Percentiles rank a stretch among this genome's conserved stretches.
Conservation (phyloP, 2,888 invertebrate species). For the Dioctria rufipes region DNA sequence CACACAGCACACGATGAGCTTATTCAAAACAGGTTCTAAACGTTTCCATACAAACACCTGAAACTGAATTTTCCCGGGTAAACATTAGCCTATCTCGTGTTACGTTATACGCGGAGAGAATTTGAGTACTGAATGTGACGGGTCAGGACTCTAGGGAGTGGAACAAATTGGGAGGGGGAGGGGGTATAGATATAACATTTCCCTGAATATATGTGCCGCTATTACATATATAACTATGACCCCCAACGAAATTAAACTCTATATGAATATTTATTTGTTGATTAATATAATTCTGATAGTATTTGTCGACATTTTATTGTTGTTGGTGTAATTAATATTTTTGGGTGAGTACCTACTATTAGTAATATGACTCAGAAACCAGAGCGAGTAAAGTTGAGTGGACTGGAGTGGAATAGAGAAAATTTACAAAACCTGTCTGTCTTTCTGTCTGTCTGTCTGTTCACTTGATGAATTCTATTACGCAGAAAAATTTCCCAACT, state of each 20-base stretch:
- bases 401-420: neutral
- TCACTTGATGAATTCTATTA: neutral
- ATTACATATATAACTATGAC: neutral
- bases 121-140: too few species aligned
- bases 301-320: slow-evolving; percentile 44
- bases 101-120: too few species aligned
- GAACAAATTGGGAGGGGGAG: neutral
- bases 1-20: slow-evolving; percentile 35
- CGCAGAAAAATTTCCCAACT: neutral
- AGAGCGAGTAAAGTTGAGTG: neutral
- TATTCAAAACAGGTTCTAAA: slow-evolving; percentile 37
- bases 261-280: slow-evolving; percentile 55
- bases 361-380: too few species aligned
- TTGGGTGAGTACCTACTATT: neutral
- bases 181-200: slow-evolving; percentile 16
- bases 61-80: slow-evolving; percentile 32
- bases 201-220: slow-evolving; percentile 22
- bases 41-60: slow-evolving; percentile 34
- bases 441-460: too few species aligned
- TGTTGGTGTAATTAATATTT: slow-evolving; percentile 50
- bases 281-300: slow-evolving; percentile 53
- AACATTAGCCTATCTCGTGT: slow-evolving; percentile 35
- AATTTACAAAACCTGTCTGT: slow-evolving; percentile 19
- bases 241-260: slow-evolving; percentile 31
- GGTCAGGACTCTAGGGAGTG: too few species aligned